Percentiles rank a stretch among this genome's conserved stretches.
phyloP scores from a whole-genome alignment of 92 coral and sea anemone species.

The Porites evermanni region DNA sequence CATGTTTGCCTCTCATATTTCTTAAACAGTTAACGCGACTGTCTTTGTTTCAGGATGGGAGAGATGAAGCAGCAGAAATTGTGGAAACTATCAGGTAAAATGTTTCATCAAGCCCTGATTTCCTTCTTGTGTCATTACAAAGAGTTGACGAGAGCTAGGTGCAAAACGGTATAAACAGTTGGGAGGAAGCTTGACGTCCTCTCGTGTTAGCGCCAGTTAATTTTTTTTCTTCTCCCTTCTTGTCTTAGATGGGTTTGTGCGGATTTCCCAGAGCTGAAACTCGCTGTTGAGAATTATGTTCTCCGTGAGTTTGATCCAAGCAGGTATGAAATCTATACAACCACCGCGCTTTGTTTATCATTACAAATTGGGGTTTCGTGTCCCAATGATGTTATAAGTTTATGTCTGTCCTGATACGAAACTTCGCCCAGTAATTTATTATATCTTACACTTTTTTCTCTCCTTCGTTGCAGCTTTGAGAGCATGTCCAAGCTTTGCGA shows the following conservation, averaged over 20 bases:
- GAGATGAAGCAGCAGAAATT: constrained; percentile 95
- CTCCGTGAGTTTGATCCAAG: constrained; percentile 85
- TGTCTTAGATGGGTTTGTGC: constrained; percentile 91
- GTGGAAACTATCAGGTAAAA: constrained; percentile 94
- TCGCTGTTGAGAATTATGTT: constrained; percentile 96
- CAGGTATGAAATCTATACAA: constrained; percentile 60
- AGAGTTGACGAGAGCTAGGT: not conserved
- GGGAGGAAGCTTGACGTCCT: not conserved
- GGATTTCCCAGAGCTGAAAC: constrained; percentile 96
- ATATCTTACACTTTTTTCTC: not conserved
- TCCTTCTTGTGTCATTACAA: not conserved
- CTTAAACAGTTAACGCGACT: constrained; percentile 10
- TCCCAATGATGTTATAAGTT: constrained; percentile 2
- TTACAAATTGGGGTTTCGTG: constrained; percentile 46
- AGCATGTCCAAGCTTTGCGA: constrained; percentile 98
- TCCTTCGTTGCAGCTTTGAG: constrained; percentile 71
- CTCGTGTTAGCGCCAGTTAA: not conserved
- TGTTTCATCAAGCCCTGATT: not conserved
- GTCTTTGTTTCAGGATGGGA: constrained; percentile 80
- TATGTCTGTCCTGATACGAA: not conserved
- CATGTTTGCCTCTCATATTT: not conserved
- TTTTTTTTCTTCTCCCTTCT: not conserved
- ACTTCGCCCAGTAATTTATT: not conserved
- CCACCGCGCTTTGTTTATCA: constrained; percentile 9
- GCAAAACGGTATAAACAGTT: constrained; percentile 12